Base-by-base conservation (phyloP, 35 echinoderm and acorn worm genomes). In the Heliocidaris tuberculata region DNA sequence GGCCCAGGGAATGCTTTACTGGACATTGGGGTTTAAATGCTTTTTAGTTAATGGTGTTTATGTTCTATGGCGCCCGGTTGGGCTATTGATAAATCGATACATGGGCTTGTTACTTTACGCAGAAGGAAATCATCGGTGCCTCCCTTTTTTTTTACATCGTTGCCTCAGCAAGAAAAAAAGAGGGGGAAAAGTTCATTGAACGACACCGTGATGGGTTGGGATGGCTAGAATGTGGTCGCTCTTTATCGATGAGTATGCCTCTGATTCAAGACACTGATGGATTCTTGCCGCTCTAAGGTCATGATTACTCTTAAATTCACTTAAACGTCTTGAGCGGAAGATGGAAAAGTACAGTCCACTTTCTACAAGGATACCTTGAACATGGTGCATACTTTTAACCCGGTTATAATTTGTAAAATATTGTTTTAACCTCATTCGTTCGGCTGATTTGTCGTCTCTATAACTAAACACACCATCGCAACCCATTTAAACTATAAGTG, bases 41-140 rank as follows among this genome's bases (percentile, higher is more conserved):
- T 78, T 24, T 70, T 78, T 78, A 78, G 65, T 78, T 78, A 78
- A 78, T 78, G 65, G 65, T 27, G 65, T 78, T 78, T 78, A 78
- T 78, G 21, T 78, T 78, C 7, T 78, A 78, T 19, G 65, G 65
- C 65, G 65, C 65, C 65, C 27, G 65, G 21, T 78, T n/a, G 65
- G 65, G 21, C 65, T 78, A 78, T 78, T 78, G 65, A 78, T 78
- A 27, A 78, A 78, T 78, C 65, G 65, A 78, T 78, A 78, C 27
- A 5, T 27, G 27, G 19, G 65, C 65, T 78, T 78, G 65, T 78
- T 78, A 78, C 65, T 78, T 78, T 78, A 78, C 21, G 65, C 21
- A 78, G 27, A 19, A 78, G 7, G 27, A 78, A 78, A 78, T 78
- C 65, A 78, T 24, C 21, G 27, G 21, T 78, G 65, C 65, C 65